Percentiles rank a stretch among this genome's conserved stretches.
Conservation (phyloP, 2,113 vertebrate species). For the Pogona vitticeps region DNA sequence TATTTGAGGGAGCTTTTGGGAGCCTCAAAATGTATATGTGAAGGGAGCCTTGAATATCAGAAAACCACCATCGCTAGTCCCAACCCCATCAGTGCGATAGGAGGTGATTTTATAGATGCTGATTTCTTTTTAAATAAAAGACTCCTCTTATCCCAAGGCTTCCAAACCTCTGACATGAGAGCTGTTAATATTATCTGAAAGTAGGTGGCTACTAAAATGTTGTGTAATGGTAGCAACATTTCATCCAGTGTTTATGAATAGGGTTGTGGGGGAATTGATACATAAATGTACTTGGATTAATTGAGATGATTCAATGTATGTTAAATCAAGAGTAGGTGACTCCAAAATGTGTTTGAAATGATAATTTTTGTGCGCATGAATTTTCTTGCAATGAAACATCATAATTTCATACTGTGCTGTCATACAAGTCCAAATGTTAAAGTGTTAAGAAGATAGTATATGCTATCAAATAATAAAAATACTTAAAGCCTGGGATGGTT, state of each 20-base stretch:
- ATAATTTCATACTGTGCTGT: neutral
- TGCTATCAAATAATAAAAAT: neutral
- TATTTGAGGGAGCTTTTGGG: too few species aligned
- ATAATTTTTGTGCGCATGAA: neutral
- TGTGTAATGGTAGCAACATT: neutral
- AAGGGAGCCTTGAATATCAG: too few species aligned
- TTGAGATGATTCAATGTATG: neutral
- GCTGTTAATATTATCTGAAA: neutral
- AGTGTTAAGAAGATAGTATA: neutral
- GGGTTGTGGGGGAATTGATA: neutral
- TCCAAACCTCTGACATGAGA: neutral
- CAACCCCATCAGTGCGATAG: too few species aligned
- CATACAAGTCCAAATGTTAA: neutral
- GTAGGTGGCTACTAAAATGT: neutral
- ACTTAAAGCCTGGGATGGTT: too few species aligned
- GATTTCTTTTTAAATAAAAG: too few species aligned
- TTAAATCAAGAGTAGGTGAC: too few species aligned
- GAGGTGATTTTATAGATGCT: too few species aligned
- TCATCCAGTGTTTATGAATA: neutral
- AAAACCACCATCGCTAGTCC: too few species aligned
- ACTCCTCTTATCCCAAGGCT: too few species aligned
- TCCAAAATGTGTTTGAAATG: neutral
- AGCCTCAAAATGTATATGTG: too few species aligned
- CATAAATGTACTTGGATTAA: neutral
- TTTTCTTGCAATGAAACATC: neutral